These are phyloP conservation scores for Nymphalis io DNA, from an alignment of 1,140 invertebrate species.

Conservation along the genomic window DNA sequence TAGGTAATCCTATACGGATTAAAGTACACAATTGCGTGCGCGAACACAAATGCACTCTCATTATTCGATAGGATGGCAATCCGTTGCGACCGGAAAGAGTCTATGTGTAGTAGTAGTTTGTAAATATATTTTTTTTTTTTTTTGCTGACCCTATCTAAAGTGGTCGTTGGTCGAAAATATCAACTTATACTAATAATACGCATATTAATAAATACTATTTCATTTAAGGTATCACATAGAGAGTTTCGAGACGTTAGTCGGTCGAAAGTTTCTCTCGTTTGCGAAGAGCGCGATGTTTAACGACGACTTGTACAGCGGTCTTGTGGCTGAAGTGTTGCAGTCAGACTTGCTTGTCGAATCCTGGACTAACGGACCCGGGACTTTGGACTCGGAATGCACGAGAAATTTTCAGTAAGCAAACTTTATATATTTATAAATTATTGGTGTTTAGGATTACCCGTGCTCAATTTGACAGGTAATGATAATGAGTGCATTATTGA, in stretches of 20 bases:
- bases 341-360: constrained; percentile 90
- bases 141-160: too few relatives aligned
- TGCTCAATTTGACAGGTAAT: background rate
- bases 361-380: constrained; percentile 91
- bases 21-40: too few relatives aligned
- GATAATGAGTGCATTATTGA: too few relatives aligned
- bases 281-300: constrained; percentile 89
- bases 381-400: constrained; percentile 86
- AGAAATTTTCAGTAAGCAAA: constrained; percentile 78
- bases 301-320: constrained; percentile 92
- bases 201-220: background rate
- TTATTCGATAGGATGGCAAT: too few relatives aligned
- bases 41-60: too few relatives aligned
- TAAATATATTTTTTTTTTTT: too few relatives aligned
- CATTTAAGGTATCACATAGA: constrained; percentile 79
- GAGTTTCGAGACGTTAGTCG: constrained; percentile 82
- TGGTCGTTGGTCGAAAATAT: too few relatives aligned
- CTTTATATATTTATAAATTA: too few relatives aligned
- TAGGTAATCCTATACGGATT: too few relatives aligned
- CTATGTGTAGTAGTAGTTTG: too few relatives aligned
- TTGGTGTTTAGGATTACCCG: background rate
- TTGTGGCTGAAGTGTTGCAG: constrained; percentile 88
- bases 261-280: constrained; percentile 86
- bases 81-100: too few relatives aligned
- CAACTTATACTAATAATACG: background rate